phyloP scores from a whole-genome alignment of 2,888 invertebrate genomes.

The Heliconius charithonia region DNA sequence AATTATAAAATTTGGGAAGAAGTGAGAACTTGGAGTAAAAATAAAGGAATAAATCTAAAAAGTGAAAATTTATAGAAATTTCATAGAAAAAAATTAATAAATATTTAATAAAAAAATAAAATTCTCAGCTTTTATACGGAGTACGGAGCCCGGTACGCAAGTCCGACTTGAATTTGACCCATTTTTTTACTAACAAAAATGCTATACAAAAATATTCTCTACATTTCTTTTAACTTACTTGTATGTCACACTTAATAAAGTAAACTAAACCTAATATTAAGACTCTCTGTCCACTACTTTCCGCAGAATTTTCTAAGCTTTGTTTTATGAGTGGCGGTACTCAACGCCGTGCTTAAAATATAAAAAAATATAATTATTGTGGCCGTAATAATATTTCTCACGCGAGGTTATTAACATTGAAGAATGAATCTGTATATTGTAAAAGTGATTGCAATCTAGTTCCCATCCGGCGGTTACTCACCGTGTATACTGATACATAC shows the following conservation, averaged over 20 bases:
- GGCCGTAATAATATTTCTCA: slow-evolving; percentile 19
- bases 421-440: slow-evolving; percentile 22
- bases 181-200: no score
- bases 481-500: background rate
- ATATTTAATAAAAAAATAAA: no score
- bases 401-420: slow-evolving; percentile 16
- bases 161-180: no score
- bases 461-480: slow-evolving; percentile 20
- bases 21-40: no score
- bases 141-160: no score
- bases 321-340: background rate
- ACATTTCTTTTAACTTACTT: background rate
- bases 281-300: background rate
- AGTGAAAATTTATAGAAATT: no score
- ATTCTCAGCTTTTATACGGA: no score
- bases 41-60: no score
- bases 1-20: no score
- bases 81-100: no score
- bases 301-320: background rate
- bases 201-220: background rate
- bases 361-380: background rate
- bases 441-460: slow-evolving; percentile 16
- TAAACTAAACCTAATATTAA: no score
- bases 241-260: no score
- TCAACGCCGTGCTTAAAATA: background rate